These are phyloP conservation scores for Limonius californicus DNA, from an alignment of 1,140 invertebrate species.

Conservation along the genomic window DNA sequence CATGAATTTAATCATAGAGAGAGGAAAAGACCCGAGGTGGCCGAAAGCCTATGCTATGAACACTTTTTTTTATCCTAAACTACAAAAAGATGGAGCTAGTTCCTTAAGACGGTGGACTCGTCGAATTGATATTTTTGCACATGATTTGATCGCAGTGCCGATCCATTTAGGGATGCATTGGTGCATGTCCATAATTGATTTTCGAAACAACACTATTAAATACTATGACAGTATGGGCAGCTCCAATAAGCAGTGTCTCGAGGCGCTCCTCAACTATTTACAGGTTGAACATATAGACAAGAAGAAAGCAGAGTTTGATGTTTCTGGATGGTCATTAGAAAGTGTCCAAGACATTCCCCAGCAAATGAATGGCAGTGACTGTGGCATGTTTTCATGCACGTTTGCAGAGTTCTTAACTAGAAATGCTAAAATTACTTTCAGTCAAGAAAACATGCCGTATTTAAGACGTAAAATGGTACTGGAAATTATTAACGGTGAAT, in stretches of 20 bases:
- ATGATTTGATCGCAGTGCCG: constrained; percentile 82
- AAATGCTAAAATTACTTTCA: constrained; percentile 71
- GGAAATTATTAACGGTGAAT: constrained; percentile 69
- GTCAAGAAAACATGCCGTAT: constrained; percentile 90
- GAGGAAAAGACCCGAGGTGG: constrained; percentile 61
- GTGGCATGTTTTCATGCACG: constrained; percentile 95
- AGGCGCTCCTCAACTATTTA: constrained; percentile 70
- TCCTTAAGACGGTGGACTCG: constrained; percentile 83
- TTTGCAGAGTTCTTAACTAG: constrained; percentile 90
- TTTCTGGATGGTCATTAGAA: constrained; percentile 65
- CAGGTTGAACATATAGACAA: constrained; percentile 84
- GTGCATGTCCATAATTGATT: constrained; percentile 91
- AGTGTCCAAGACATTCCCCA: constrained; percentile 80
- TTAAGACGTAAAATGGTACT: constrained; percentile 89
- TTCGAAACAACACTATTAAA: constrained; percentile 68
- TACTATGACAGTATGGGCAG: constrained; percentile 95
- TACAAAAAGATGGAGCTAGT: constrained; percentile 68
- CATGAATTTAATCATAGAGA: constrained; percentile 78
- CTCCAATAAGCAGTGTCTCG: constrained; percentile 69
- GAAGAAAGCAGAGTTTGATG: constrained; percentile 71
- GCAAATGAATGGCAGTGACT: constrained; percentile 96
- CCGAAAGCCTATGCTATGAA: constrained; percentile 83
- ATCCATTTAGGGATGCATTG: constrained; percentile 95
- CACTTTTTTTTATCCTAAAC: constrained; percentile 93
- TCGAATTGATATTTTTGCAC: constrained; percentile 83